Conservation (phyloP, 2,113 vertebrate species). For the Tachysurus vachellii region DNA sequence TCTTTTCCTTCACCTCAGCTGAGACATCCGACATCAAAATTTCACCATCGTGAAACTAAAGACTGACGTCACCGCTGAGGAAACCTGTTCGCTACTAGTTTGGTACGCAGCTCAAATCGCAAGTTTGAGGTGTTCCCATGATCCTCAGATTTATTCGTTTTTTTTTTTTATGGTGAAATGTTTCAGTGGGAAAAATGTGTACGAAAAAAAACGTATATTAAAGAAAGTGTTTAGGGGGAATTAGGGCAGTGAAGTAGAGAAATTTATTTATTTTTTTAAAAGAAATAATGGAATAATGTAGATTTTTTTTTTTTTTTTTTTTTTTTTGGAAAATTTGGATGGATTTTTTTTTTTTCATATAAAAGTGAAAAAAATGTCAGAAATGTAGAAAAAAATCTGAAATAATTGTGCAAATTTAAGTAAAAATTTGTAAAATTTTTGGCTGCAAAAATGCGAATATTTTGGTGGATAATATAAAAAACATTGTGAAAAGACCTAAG, state of each 20-base stretch:
- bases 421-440: background rate
- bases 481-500: background rate
- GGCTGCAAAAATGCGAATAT: background rate
- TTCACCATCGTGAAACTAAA: background rate
- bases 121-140: background rate
- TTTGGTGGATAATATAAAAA: background rate
- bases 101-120: background rate
- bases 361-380: background rate
- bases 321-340: too few species aligned
- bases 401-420: too few species aligned
- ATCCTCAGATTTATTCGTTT: background rate
- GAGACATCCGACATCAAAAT: background rate
- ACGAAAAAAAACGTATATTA: background rate
- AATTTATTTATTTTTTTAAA: too few species aligned
- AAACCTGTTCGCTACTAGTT: too few species aligned
- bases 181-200: background rate
- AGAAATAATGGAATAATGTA: background rate
- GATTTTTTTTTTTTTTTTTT: too few species aligned
- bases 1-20: background rate
- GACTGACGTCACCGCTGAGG: background rate
- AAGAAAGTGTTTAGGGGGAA: background rate
- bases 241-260: background rate
- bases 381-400: background rate
- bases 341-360: background rate
- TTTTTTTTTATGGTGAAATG: background rate